Conservation (phyloP, 2,797 vertebrate genomes). For the Peromyscus nudipes region DNA sequence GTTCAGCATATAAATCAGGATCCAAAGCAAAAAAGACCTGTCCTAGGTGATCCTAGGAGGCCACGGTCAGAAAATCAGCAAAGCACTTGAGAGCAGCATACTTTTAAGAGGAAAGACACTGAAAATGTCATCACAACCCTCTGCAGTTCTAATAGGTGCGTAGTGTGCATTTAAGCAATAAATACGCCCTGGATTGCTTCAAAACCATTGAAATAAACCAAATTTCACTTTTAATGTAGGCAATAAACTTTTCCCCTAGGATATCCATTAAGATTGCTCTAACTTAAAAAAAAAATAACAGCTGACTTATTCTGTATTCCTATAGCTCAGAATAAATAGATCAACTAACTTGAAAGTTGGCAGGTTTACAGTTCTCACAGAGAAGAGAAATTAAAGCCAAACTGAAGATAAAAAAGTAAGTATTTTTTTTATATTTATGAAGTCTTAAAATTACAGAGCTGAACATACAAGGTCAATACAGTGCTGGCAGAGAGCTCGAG, state of each 20-base stretch:
- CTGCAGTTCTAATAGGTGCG: background rate
- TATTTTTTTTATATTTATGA: slow-evolving; percentile 84
- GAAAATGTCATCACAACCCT: slow-evolving; percentile 11
- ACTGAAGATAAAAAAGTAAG: slow-evolving; percentile 73
- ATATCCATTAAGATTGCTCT: slow-evolving; percentile 73
- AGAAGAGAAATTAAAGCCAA: slow-evolving; percentile 82
- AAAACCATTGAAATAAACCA: slow-evolving; percentile 77
- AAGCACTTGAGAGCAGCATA: background rate
- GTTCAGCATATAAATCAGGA: background rate
- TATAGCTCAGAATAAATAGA: slow-evolving; percentile 82
- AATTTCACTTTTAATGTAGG: slow-evolving; percentile 77
- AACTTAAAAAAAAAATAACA: slow-evolving; percentile 66
- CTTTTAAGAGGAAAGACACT: slow-evolving; percentile 49
- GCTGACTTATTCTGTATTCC: slow-evolving; percentile 76
- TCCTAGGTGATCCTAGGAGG: background rate
- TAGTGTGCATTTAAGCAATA: slow-evolving; percentile 47
- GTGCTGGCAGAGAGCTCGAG: slow-evolving; percentile 64
- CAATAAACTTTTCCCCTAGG: slow-evolving; percentile 72
- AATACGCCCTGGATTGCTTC: slow-evolving; percentile 72
- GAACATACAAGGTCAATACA: slow-evolving; percentile 80
- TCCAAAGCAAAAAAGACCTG: background rate
- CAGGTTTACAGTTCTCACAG: slow-evolving; percentile 79
- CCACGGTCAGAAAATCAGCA: slow-evolving; percentile 19
- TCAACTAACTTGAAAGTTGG: slow-evolving; percentile 78
- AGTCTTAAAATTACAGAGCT: slow-evolving; percentile 82